Evolutionary conservation across 2,888 invertebrate species (phyloP).

Genomic region (Proisotoma minuta): DNA sequence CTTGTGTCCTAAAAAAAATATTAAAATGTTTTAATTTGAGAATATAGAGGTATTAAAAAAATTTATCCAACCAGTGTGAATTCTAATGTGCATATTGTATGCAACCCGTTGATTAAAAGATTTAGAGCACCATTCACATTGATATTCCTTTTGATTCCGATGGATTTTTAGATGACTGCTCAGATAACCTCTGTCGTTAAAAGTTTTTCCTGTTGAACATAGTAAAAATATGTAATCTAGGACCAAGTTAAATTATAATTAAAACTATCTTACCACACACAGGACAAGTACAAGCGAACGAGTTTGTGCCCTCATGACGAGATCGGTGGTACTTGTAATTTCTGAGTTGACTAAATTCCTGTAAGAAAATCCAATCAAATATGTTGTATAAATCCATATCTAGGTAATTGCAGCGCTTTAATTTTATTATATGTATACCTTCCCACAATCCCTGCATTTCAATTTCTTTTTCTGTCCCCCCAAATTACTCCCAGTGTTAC

Average conservation of each 20-base stretch:
- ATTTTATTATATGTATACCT: slow-evolving; percentile 58
- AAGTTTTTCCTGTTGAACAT: too few species aligned
- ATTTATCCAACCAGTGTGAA: too few species aligned
- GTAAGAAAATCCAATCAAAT: too few species aligned
- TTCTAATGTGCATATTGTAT: slow-evolving; percentile 73
- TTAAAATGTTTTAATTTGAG: too few species aligned
- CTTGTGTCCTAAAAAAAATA: too few species aligned
- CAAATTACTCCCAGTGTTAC: background rate
- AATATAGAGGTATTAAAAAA: too few species aligned
- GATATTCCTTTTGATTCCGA: slow-evolving; percentile 58
- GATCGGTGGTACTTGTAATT: slow-evolving; percentile 79
- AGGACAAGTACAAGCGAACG: slow-evolving; percentile 70
- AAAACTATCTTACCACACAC: too few species aligned
- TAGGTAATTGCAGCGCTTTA: too few species aligned
- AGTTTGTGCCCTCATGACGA: slow-evolving; percentile 71
- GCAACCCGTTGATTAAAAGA: slow-evolving; percentile 81
- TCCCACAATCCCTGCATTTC: slow-evolving; percentile 67
- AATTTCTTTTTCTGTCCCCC: slow-evolving; percentile 54
- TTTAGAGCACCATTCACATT: slow-evolving; percentile 69
- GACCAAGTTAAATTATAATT: too few species aligned
- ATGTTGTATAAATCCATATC: too few species aligned
- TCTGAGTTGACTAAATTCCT: slow-evolving; percentile 74
- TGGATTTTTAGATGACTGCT: slow-evolving; percentile 84
- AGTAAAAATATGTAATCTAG: too few species aligned
- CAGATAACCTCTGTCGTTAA: slow-evolving; percentile 68